A percentile compares a stretch with the other conserved stretches of the same genome.
Conservation (phyloP, 2,113 vertebrate genomes). For the Melanocharis versteri region DNA sequence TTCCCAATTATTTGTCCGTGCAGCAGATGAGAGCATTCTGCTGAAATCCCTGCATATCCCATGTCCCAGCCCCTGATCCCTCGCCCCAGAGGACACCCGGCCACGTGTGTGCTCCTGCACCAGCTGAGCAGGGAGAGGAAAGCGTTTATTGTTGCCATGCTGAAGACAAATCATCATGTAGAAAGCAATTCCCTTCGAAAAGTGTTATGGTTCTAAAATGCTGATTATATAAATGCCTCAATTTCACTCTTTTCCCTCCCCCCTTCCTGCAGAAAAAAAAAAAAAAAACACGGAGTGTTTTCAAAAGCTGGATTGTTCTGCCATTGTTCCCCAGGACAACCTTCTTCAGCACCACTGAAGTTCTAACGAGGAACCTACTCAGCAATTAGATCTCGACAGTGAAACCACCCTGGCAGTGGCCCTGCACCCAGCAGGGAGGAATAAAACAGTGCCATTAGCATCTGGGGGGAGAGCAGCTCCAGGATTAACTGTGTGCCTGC, state of each 20-base stretch:
- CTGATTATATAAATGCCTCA: slow-evolving; percentile 44
- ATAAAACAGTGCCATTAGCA: background rate
- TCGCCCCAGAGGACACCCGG: background rate
- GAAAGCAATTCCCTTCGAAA: background rate
- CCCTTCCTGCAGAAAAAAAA: slow-evolving; percentile 17
- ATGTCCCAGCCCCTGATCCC: background rate
- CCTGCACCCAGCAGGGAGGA: background rate
- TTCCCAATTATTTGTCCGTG: background rate
- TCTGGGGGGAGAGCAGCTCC: background rate
- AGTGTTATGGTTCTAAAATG: slow-evolving; percentile 44
- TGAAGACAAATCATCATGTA: background rate
- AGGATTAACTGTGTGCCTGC: background rate
- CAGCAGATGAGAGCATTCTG: background rate
- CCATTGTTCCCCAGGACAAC: slow-evolving; percentile 38
- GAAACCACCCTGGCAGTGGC: background rate
- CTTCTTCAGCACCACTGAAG: background rate
- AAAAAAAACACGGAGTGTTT: background rate
- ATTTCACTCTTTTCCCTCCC: background rate
- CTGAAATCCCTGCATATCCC: background rate
- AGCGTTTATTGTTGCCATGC: background rate
- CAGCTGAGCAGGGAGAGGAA: background rate
- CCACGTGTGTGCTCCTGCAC: background rate
- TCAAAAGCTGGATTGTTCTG: slow-evolving; percentile 18
- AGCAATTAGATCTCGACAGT: background rate
- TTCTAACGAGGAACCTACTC: background rate